A percentile compares a stretch with the other conserved stretches of the same genome.
phyloP scores from a whole-genome alignment of 2,113 vertebrate genomes.

The Tragelaphus strepsiceros region DNA sequence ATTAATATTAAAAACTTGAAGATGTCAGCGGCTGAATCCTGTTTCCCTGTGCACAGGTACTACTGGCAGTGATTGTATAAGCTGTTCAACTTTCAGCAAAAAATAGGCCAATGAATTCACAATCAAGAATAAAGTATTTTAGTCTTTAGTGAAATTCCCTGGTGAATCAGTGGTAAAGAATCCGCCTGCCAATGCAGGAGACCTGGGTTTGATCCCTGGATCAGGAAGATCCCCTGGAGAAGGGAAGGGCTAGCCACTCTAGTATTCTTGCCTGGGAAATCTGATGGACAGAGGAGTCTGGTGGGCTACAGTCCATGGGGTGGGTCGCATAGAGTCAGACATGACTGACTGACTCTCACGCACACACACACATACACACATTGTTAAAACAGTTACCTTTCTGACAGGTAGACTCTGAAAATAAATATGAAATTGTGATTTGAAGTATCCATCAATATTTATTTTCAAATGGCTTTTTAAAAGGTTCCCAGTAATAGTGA shows the following conservation, averaged over 20 bases:
- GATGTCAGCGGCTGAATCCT: neutral
- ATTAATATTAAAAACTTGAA: neutral
- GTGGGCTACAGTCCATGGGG: neutral
- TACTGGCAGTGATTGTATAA: neutral
- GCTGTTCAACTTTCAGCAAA: slow-evolving; percentile 15
- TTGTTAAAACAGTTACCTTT: slow-evolving; percentile 19
- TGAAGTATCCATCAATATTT: neutral
- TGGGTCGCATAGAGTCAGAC: neutral
- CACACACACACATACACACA: neutral
- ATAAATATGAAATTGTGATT: slow-evolving; percentile 4
- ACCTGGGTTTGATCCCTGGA: neutral
- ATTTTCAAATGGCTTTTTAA: slow-evolving; percentile 16
- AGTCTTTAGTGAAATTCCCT: neutral
- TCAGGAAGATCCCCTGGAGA: neutral
- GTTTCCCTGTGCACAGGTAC: neutral
- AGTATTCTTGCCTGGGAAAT: neutral
- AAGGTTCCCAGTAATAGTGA: neutral
- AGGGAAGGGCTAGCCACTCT: neutral
- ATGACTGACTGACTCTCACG: neutral
- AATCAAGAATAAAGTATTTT: neutral
- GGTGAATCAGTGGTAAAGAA: neutral
- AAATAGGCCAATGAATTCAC: neutral
- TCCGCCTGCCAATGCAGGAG: neutral
- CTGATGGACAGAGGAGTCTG: neutral
- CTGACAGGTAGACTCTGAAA: neutral